A percentile compares a stretch with the other conserved stretches of the same genome.
Evolutionary conservation across 2,113 vertebrate genomes (phyloP).

Genomic region (Callionymus lyra): DNA sequence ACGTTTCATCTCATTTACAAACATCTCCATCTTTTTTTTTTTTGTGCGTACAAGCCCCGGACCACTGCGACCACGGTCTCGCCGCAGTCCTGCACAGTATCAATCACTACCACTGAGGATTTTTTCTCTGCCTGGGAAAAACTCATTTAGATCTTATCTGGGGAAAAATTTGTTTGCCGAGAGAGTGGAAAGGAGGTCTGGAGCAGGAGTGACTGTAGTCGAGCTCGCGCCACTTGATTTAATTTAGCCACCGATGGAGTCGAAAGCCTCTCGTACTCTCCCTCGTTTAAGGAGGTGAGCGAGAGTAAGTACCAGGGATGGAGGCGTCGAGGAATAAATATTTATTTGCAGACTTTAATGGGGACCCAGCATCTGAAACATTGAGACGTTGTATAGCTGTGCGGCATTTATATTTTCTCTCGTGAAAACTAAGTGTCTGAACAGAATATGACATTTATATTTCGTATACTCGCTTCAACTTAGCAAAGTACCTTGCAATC

Average conservation of each 20-base stretch:
- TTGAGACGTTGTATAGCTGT: too few species aligned
- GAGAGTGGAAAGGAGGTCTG: conserved; percentile 36
- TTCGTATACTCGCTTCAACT: too few species aligned
- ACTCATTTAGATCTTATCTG: conserved; percentile 75
- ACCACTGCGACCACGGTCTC: conserved; percentile 43
- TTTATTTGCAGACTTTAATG: conserved; percentile 19
- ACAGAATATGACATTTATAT: too few species aligned
- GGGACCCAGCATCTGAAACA: neutral
- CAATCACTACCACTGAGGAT: conserved; percentile 56
- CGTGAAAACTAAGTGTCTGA: too few species aligned
- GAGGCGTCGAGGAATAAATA: conserved; percentile 16
- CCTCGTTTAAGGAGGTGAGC: conserved; percentile 46
- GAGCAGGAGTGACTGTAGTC: conserved; percentile 40
- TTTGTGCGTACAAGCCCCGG: conserved; percentile 27
- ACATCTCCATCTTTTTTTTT: conserved; percentile 26
- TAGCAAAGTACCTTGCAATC: too few species aligned
- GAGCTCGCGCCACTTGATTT: conserved; percentile 58
- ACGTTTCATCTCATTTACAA: conserved; percentile 54
- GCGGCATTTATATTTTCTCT: too few species aligned
- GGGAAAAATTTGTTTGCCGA: conserved; percentile 56
- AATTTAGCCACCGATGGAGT: conserved; percentile 64
- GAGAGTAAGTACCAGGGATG: conserved; percentile 23
- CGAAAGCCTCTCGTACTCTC: conserved; percentile 54
- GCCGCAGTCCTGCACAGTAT: conserved; percentile 39
- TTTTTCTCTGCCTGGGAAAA: conserved; percentile 58